phyloP scores from a whole-genome alignment of 2,888 invertebrate species.

The Apamea sordens region DNA sequence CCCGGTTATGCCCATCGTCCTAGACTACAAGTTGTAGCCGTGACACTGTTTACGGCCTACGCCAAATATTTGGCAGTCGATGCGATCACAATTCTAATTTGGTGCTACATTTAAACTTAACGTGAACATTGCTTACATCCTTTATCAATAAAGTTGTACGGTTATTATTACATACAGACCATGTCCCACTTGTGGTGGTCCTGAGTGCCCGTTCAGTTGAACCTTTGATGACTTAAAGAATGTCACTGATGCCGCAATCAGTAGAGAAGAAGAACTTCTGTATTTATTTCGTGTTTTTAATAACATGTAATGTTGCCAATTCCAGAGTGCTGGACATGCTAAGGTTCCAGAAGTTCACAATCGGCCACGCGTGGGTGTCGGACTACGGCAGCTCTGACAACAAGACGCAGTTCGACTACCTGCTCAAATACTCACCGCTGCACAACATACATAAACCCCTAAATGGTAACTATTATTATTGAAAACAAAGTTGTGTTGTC shows the following conservation, averaged over 20 bases:
- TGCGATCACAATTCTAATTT: no score
- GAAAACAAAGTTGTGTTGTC: background rate
- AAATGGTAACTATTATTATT: constrained; percentile 74
- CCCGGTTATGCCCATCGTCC: no score
- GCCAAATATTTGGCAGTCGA: no score
- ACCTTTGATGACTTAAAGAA: background rate
- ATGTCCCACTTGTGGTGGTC: no score
- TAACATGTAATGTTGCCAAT: background rate
- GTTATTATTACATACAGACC: no score
- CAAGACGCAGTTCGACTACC: constrained; percentile 95
- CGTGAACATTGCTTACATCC: no score
- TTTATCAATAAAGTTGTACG: no score
- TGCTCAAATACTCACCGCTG: constrained; percentile 97
- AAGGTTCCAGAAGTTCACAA: constrained; percentile 99
- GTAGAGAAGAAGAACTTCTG: background rate
- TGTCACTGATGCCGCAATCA: background rate
- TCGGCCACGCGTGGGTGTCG: constrained; percentile 98
- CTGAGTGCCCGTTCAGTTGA: background rate
- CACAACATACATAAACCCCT: constrained; percentile 95
- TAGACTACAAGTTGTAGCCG: no score
- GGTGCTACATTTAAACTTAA: no score
- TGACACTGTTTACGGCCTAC: no score
- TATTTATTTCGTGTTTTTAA: background rate
- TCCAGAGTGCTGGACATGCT: constrained; percentile 98
- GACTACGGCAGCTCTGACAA: constrained; percentile 98